A percentile compares a stretch with the other conserved stretches of the same genome.
phyloP scores from a whole-genome alignment of 1,140 invertebrate genomes.

The Venturia canescens region DNA sequence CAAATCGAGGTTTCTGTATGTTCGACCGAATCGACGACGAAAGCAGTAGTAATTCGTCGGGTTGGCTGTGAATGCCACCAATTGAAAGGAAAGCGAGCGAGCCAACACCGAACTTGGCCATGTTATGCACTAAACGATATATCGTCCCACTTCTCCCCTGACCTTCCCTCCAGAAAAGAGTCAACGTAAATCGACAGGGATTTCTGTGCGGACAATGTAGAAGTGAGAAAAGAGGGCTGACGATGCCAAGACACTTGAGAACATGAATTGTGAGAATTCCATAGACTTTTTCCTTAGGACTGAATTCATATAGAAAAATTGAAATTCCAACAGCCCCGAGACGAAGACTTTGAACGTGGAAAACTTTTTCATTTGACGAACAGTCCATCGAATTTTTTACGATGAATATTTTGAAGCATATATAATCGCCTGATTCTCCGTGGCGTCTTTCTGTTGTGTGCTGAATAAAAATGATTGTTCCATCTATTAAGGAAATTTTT shows the following conservation, averaged over 20 bases:
- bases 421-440: no score
- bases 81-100: conserved; percentile 25
- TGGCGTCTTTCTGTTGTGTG: no score
- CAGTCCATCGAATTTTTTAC: no score
- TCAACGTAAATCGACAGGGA: background rate
- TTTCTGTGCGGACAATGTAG: background rate
- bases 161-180: background rate
- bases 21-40: background rate
- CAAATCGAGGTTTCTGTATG: background rate
- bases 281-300: background rate
- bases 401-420: no score
- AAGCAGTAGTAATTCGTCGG: conserved; percentile 17
- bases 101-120: conserved; percentile 33
- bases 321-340: background rate
- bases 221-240: background rate
- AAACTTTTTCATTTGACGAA: background rate
- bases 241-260: conserved; percentile 28
- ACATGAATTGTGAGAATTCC: background rate
- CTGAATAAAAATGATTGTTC: no score
- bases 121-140: conserved; percentile 35
- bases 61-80: conserved; percentile 13
- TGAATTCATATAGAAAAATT: background rate
- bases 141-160: background rate
- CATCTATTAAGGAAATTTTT: no score
- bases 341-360: background rate